These are phyloP conservation scores for Amphipyra tragopoginis DNA, from an alignment of 2,888 invertebrate genomes.

Conservation along the genomic window DNA sequence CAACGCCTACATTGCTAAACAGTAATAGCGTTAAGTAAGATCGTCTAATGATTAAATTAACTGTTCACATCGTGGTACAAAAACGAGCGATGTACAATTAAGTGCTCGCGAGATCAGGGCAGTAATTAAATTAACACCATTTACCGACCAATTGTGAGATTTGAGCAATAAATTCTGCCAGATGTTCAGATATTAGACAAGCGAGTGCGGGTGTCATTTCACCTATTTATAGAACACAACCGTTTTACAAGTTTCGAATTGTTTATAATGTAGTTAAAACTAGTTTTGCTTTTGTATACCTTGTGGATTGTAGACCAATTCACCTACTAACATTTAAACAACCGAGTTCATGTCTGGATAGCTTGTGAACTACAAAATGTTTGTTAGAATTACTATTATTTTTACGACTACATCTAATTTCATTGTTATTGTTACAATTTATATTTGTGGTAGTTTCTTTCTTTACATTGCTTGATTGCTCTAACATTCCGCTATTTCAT, in stretches of 20 bases:
- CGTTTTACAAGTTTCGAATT: not conserved
- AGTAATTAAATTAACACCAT: constrained; percentile 85
- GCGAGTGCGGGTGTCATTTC: constrained; percentile 62
- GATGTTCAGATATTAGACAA: constrained; percentile 65
- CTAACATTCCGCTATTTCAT: constrained; percentile 37
- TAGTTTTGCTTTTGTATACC: not conserved
- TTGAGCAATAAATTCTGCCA: constrained; percentile 80
- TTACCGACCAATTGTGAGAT: constrained; percentile 84
- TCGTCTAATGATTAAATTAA: constrained; percentile 65
- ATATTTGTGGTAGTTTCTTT: not conserved
- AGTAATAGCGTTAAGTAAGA: constrained; percentile 60
- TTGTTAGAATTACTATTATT: constrained; percentile 1
- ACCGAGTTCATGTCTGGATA: not conserved
- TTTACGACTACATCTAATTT: constrained; percentile 18
- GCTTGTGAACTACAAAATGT: not conserved
- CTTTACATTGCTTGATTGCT: constrained; percentile 4
- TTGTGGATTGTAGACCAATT: constrained; percentile 7
- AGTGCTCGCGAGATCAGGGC: constrained; percentile 64
- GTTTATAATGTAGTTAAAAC: no score
- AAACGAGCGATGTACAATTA: constrained; percentile 58
- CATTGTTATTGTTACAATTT: constrained; percentile 23
- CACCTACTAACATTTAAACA: constrained; percentile 16
- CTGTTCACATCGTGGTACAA: constrained; percentile 53
- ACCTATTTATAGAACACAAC: constrained; percentile 56
- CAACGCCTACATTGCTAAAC: constrained; percentile 44